A percentile compares a stretch with the other conserved stretches of the same genome.
Conservation (phyloP, 2,888 invertebrate species). For the Coleophora flavipennella region DNA sequence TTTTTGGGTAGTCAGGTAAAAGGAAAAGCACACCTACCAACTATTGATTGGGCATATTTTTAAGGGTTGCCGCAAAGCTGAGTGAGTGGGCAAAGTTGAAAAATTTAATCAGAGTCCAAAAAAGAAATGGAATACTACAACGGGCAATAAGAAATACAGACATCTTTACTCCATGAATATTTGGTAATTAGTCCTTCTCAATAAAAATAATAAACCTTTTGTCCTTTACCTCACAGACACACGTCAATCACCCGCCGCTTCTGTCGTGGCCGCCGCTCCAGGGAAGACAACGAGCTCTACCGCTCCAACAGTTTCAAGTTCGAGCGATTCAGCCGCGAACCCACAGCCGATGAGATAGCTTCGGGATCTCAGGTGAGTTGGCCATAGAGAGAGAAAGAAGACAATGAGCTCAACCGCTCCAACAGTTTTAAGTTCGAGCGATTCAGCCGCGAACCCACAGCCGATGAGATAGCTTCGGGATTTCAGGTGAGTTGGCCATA, state of each 20-base stretch:
- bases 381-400: no score
- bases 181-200: no score
- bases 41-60: no score
- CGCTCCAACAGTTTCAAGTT: constrained; percentile 92
- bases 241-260: constrained; percentile 79
- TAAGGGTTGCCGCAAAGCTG: no score
- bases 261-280: constrained; percentile 79
- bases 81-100: no score
- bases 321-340: constrained; percentile 82
- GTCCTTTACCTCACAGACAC: constrained; percentile 39
- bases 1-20: no score
- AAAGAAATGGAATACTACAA: no score
- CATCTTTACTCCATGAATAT: no score
- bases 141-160: no score
- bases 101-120: no score
- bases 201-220: background rate
- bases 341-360: constrained; percentile 76
- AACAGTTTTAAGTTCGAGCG: constrained; percentile 90
- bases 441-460: constrained; percentile 78
- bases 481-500: constrained; percentile 81
- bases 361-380: constrained; percentile 80
- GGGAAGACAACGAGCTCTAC: constrained; percentile 87
- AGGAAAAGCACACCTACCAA: no score
- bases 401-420: no score
- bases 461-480: constrained; percentile 76